Evolutionary conservation across 2,797 vertebrate species (phyloP).

Genomic region (Onychomys arenicola): DNA sequence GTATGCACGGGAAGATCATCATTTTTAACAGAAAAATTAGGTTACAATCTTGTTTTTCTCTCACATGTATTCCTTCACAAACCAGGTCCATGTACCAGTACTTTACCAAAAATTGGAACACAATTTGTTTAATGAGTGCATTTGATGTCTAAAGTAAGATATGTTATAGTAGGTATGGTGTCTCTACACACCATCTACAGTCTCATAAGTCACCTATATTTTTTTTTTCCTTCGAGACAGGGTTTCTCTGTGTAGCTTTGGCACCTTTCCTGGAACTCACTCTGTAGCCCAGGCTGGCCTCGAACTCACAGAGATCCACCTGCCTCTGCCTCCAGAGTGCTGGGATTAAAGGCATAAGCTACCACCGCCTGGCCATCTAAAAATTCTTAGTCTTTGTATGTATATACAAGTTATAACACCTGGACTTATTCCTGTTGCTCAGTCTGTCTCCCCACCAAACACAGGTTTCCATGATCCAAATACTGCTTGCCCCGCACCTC

Average conservation of each 20-base stretch:
- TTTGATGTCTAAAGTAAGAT: conserved; percentile 7
- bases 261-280: no score
- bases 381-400: not conserved
- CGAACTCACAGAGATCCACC: no score
- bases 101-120: not conserved
- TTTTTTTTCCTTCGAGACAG: not conserved
- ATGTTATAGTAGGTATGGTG: not conserved
- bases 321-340: no score
- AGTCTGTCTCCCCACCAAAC: not conserved
- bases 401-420: not conserved
- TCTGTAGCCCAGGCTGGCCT: no score
- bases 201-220: conserved; percentile 18
- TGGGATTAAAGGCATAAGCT: no score
- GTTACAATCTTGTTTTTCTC: not conserved
- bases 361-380: not conserved
- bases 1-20: not conserved
- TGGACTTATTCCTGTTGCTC: not conserved
- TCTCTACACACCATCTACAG: not conserved
- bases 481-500: not conserved
- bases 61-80: conserved; percentile 45
- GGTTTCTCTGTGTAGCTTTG: no score
- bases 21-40: conserved; percentile 31
- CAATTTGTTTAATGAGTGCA: conserved; percentile 15
- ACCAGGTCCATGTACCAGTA: not conserved
- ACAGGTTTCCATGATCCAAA: not conserved